phyloP scores from a whole-genome alignment of 2,797 vertebrate species.

The Poeciliopsis infans region DNA sequence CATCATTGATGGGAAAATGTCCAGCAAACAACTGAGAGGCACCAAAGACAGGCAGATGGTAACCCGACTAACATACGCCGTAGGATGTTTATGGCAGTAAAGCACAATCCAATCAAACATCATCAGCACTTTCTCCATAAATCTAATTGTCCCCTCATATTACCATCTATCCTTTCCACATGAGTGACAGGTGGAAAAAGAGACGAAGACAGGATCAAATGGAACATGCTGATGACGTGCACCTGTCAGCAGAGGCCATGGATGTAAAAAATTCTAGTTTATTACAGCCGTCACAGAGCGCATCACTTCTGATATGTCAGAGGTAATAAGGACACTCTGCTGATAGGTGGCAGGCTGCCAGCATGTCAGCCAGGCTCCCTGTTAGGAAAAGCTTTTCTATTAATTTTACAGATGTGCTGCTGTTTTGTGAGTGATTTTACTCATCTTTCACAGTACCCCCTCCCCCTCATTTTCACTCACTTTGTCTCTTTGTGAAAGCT shows the following conservation, averaged over 20 bases:
- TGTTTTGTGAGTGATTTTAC: slow-evolving; percentile 71
- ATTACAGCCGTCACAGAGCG: slow-evolving; percentile 66
- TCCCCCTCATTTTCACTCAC: slow-evolving; percentile 12
- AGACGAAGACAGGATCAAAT: slow-evolving; percentile 54
- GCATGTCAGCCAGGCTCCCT: slow-evolving; percentile 63
- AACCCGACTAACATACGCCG: slow-evolving; percentile 15
- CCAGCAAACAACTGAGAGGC: slow-evolving; percentile 27
- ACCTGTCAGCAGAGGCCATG: slow-evolving; percentile 61
- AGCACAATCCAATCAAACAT: slow-evolving; percentile 49
- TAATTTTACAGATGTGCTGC: slow-evolving; percentile 74
- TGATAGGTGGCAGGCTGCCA: slow-evolving; percentile 68
- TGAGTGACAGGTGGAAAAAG: slow-evolving; percentile 55
- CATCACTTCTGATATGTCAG: slow-evolving; percentile 74
- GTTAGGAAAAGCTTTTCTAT: slow-evolving; percentile 73
- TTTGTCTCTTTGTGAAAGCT: slow-evolving; percentile 29
- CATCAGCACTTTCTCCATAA: slow-evolving; percentile 54
- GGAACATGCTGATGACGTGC: slow-evolving; percentile 68
- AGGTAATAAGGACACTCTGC: slow-evolving; percentile 65
- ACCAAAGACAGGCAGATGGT: slow-evolving; percentile 18
- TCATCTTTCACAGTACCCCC: slow-evolving; percentile 51
- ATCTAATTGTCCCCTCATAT: slow-evolving; percentile 35
- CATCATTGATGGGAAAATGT: slow-evolving; percentile 46
- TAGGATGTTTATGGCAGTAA: slow-evolving; percentile 2
- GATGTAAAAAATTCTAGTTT: slow-evolving; percentile 62
- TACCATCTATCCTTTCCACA: slow-evolving; percentile 56